Evolutionary conservation across 2,888 invertebrate genomes (phyloP).

Genomic region (Orthonychiurus folsomi): DNA sequence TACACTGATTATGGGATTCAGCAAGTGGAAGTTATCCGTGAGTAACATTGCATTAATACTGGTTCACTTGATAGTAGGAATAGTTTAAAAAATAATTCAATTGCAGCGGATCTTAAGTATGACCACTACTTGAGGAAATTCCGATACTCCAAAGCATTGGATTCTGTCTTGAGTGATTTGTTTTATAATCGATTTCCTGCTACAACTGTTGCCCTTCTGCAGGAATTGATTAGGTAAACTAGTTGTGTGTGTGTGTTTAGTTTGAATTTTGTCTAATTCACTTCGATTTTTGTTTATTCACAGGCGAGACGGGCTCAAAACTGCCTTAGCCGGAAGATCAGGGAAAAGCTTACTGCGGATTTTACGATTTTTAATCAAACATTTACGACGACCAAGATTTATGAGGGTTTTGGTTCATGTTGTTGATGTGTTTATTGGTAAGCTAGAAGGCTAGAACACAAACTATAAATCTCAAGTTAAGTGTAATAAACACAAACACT

Average conservation of each 20-base stretch:
- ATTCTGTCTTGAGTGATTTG: constrained; percentile 56
- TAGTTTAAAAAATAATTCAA: too few relatives aligned
- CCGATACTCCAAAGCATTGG: constrained; percentile 70
- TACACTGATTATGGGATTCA: constrained; percentile 32
- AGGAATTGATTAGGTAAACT: constrained; percentile 62
- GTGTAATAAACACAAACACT: not conserved
- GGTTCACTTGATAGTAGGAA: not conserved
- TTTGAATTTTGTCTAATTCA: constrained; percentile 3
- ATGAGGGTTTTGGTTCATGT: constrained; percentile 65
- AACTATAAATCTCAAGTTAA: too few relatives aligned
- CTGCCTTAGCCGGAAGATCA: constrained; percentile 64
- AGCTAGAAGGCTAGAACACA: too few relatives aligned
- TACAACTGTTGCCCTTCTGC: constrained; percentile 67
- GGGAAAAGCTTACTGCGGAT: constrained; percentile 58
- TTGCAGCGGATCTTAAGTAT: constrained; percentile 46
- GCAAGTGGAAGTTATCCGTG: constrained; percentile 29
- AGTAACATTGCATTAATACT: too few relatives aligned
- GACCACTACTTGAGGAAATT: constrained; percentile 69
- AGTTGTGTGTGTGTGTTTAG: not conserved
- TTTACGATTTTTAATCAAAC: constrained; percentile 64
- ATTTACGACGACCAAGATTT: constrained; percentile 65
- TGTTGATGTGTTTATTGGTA: constrained; percentile 61
- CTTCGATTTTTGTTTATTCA: constrained; percentile 8
- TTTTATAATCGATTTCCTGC: constrained; percentile 61
- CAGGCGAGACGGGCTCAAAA: constrained; percentile 64